Evolutionary conservation across 2,888 invertebrate species (phyloP).

Genomic region (Ichneumon xanthorius): DNA sequence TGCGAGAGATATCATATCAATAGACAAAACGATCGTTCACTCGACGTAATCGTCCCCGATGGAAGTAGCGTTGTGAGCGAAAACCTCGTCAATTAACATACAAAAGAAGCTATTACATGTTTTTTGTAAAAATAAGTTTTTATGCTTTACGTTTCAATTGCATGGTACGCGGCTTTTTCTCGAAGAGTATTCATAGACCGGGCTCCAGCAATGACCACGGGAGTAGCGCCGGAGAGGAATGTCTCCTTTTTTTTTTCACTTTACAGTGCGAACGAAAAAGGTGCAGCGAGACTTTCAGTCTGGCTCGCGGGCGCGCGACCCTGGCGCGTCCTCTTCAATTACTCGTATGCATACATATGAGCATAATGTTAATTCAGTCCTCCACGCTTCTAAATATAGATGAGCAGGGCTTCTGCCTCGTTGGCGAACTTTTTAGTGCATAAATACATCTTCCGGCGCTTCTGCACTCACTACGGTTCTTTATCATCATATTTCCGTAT

Average conservation of each 20-base stretch:
- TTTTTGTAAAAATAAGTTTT: neutral
- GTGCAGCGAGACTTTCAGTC: conserved; percentile 50
- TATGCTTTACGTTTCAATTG: neutral
- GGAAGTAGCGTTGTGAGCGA: neutral
- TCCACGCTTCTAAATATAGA: conserved; percentile 61
- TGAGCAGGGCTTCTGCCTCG: conserved; percentile 35
- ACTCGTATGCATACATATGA: conserved; percentile 72
- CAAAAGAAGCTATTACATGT: neutral
- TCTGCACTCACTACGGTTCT: neutral
- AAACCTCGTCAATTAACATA: neutral
- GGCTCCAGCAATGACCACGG: neutral
- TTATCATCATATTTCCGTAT: neutral
- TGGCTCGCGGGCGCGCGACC: conserved; percentile 41
- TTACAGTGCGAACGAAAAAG: conserved; percentile 30
- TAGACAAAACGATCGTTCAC: neutral
- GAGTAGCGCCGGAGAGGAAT: conserved; percentile 5
- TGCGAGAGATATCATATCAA: neutral
- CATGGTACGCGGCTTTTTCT: neutral
- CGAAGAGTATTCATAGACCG: neutral
- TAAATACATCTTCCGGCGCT: neutral
- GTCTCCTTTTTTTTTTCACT: conserved; percentile 13
- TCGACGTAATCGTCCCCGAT: neutral
- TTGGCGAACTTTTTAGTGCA: conserved; percentile 8
- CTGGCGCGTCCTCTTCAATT: conserved; percentile 73
- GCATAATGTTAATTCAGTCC: conserved; percentile 78